Percentiles rank a stretch among this genome's conserved stretches.
Conservation (phyloP, 2,113 vertebrate genomes). For the Nesogale talazaci region DNA sequence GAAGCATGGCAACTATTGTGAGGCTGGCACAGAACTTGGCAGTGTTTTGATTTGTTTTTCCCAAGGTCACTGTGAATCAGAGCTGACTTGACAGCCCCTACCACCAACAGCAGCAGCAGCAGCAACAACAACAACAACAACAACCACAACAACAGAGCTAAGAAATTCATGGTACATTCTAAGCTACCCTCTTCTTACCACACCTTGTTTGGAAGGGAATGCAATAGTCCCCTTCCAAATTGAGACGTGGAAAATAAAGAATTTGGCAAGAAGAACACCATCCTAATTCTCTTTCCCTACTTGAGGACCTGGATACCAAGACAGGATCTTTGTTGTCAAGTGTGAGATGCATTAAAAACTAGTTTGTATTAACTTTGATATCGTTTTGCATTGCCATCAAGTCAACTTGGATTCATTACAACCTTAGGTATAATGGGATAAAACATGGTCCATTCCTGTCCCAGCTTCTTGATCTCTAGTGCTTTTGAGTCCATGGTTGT, state of each 20-base stretch:
- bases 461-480: not conserved
- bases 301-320: not conserved
- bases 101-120: not conserved
- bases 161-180: not conserved
- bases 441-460: not conserved
- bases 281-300: not conserved
- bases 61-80: too few relatives aligned
- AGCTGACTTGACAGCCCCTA: too few relatives aligned
- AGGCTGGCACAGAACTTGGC: too few relatives aligned
- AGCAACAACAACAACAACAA: too few relatives aligned
- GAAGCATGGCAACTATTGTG: too few relatives aligned
- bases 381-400: not conserved
- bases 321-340: not conserved
- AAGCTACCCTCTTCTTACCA: not conserved
- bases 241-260: not conserved
- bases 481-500: not conserved
- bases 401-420: not conserved
- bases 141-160: not conserved
- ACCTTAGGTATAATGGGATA: not conserved
- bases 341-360: not conserved
- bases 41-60: too few relatives aligned
- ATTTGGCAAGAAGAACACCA: not conserved
- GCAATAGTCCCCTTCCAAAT: not conserved
- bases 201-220: not conserved
- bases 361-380: conserved; percentile 5